Evolutionary conservation across 2,888 invertebrate species (phyloP).

Genomic region (Drosophila testacea): DNA sequence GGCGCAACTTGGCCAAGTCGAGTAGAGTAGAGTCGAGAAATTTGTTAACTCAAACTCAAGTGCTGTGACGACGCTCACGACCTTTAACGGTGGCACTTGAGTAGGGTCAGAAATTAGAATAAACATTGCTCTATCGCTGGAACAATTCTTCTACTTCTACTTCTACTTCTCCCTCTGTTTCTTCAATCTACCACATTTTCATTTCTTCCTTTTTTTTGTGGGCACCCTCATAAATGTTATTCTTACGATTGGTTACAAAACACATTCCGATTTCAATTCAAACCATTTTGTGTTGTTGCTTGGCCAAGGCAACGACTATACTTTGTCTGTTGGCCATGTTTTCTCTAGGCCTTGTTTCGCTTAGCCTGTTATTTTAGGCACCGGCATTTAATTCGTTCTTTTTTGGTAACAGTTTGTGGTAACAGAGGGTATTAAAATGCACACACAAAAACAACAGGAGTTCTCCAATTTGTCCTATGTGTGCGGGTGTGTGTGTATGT

Average conservation of each 20-base stretch:
- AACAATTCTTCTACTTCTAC: conserved; percentile 46
- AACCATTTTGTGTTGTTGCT: conserved; percentile 64
- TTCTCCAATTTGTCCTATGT: conserved; percentile 40
- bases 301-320: conserved; percentile 1
- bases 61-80: conserved; percentile 76
- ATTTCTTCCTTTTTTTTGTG: not conserved
- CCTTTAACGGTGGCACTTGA: conserved; percentile 75
- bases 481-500: conserved; percentile 29
- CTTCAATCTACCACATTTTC: conserved; percentile 4
- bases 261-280: conserved; percentile 41
- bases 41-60: conserved; percentile 60
- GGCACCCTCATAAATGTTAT: conserved; percentile 53
- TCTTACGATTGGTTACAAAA: conserved; percentile 81
- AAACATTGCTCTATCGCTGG: conserved; percentile 64
- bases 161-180: not conserved
- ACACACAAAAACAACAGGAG: conserved; percentile 36
- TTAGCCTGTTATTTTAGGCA: conserved; percentile 79
- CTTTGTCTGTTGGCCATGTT: conserved; percentile 71
- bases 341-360: conserved; percentile 49
- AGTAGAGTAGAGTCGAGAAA: conserved; percentile 18
- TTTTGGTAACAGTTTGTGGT: conserved; percentile 77
- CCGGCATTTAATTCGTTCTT: conserved; percentile 60
- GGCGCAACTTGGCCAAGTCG: conserved; percentile 39
- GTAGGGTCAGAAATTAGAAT: conserved; percentile 82
- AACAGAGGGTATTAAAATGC: conserved; percentile 39